Evolutionary conservation across 1,140 invertebrate genomes (phyloP), one percentile per base, ranked within the genome.

Genomic region (Brachionus angularis): DNA sequence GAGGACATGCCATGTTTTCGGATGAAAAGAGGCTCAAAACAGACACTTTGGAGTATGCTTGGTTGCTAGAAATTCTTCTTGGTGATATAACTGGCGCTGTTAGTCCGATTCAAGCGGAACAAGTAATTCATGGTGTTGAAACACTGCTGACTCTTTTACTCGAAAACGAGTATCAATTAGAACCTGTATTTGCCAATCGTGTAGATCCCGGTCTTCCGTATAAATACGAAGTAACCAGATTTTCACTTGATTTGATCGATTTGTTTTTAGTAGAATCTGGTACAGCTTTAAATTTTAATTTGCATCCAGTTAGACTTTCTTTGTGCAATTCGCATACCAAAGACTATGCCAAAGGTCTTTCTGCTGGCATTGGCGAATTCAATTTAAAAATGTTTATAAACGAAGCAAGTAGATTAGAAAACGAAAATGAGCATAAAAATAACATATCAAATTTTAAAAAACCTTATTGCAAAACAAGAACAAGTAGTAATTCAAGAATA

Each of bases 1-100:
- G 93, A 74, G 96, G 94, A 1, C 93, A 98, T 81, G 95, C 93
- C 1, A 93, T 98, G 88, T 98, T 97, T 79, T 97, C 93, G 73
- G 89, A 91, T 75, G 87, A 91, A 71, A 92, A 91, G 44, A 81
- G 94, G 50, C 81, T 96, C 21, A 91, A 94, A 76, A 88, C 93
- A 79, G 94, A 97, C 77, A 96, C 93, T 0, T 78, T 97, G 5
- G 96, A 98, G 78, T 98, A 98, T 80, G 91, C 89, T 0, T 98
- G 96, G 96, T 76, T 86, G 21, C 79, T 87, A 53, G 86, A 87
- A 76, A 77, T 85, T 21, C 79, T 84, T 10, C 75, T 87, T 23
- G 86, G 86, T 3, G 83, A 86, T 72, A 73, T 87, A 14, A 81
- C 78, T 47, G 85, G 84, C 16, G 82, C 82, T 61, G 75, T 86